Percentiles rank a stretch among this genome's conserved stretches.
Conservation (phyloP, 2,113 vertebrate species). For the Tachysurus vachellii region DNA sequence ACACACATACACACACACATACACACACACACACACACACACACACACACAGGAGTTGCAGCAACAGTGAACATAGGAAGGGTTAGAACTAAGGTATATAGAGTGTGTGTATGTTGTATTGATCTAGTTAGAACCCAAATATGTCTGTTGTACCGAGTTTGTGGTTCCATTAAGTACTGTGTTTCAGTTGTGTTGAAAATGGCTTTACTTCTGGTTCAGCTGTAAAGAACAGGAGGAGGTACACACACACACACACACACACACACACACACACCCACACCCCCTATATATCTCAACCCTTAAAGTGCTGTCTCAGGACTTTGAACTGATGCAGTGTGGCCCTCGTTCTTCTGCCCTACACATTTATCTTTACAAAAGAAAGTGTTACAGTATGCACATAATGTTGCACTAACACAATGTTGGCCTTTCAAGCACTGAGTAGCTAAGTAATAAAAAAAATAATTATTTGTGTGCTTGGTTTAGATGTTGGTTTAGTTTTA, state of each 20-base stretch:
- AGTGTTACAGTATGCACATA: background rate
- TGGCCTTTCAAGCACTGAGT: background rate
- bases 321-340: background rate
- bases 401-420: background rate
- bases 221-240: slow-evolving; percentile 44
- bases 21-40: slow-evolving; percentile 24
- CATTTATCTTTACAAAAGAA: background rate
- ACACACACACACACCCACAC: slow-evolving; percentile 9
- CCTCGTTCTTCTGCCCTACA: background rate
- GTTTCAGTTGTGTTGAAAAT: slow-evolving; percentile 38
- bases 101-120: slow-evolving; percentile 43
- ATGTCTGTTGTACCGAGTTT: slow-evolving; percentile 45
- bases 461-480: background rate
- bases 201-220: slow-evolving; percentile 32
- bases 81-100: slow-evolving; percentile 6
- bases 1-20: background rate
- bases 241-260: slow-evolving; percentile 31
- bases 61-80: slow-evolving; percentile 32
- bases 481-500: too few relatives aligned
- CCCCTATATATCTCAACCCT: background rate
- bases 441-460: background rate
- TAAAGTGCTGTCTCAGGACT: slow-evolving; percentile 40
- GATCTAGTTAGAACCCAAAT: slow-evolving; percentile 49
- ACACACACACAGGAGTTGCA: slow-evolving; percentile 33
- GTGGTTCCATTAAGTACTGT: slow-evolving; percentile 47